Conservation (phyloP, 2,888 invertebrate species). For the Zaprionus obscuricornis region DNA sequence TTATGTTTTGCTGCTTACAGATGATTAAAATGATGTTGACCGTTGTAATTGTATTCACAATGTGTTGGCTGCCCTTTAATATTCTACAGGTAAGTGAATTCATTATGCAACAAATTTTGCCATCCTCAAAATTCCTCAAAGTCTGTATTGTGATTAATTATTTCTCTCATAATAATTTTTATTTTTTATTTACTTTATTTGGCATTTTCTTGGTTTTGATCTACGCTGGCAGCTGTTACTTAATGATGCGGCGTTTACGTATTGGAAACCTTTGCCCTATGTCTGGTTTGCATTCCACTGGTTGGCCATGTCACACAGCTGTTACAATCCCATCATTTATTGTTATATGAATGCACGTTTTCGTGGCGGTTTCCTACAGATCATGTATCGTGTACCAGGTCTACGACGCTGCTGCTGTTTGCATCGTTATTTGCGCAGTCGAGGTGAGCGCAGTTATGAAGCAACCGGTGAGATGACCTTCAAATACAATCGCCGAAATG, state of each 20-base stretch:
- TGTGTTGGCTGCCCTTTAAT: conserved; percentile 94
- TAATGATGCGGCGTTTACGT: conserved; percentile 85
- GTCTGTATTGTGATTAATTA: too few relatives aligned
- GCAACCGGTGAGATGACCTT: conserved; percentile 84
- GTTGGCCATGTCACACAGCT: conserved; percentile 94
- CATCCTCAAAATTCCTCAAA: too few relatives aligned
- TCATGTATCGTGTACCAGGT: conserved; percentile 85
- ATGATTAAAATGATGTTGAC: conserved; percentile 97
- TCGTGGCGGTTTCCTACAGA: conserved; percentile 88
- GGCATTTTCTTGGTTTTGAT: not conserved
- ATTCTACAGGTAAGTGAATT: conserved; percentile 87
- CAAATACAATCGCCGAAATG: conserved; percentile 80
- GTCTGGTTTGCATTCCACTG: conserved; percentile 92
- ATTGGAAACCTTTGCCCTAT: conserved; percentile 88
- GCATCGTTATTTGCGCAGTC: conserved; percentile 79
- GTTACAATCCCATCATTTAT: conserved; percentile 95
- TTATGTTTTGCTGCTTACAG: conserved; percentile 86
- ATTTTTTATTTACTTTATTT: too few relatives aligned
- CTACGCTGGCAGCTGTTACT: conserved; percentile 87
- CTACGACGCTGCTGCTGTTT: conserved; percentile 83
- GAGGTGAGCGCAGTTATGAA: conserved; percentile 83
- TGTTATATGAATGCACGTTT: conserved; percentile 94
- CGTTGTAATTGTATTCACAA: conserved; percentile 92
- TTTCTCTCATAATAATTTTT: too few relatives aligned
- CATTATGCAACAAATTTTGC: too few relatives aligned